Evolutionary conservation across 2,888 invertebrate genomes (phyloP).

Genomic region (Odontomyia ornata): DNA sequence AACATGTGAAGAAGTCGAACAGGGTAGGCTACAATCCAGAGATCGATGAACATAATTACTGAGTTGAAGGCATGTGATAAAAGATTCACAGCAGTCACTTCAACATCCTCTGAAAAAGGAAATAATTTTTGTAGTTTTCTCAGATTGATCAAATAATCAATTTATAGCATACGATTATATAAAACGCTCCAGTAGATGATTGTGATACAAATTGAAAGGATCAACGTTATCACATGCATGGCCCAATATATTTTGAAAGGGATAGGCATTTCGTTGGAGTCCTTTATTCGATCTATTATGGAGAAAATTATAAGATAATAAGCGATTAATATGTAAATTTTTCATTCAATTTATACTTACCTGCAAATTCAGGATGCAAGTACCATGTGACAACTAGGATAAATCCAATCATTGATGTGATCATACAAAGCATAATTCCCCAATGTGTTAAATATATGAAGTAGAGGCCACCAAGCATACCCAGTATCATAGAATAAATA

Average conservation of each 20-base stretch:
- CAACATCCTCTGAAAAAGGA: conserved; percentile 66
- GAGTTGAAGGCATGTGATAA: conserved; percentile 81
- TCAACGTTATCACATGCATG: conserved; percentile 72
- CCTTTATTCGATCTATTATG: conserved; percentile 59
- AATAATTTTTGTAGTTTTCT: background rate
- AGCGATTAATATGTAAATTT: background rate
- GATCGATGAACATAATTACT: conserved; percentile 75
- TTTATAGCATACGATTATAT: conserved; percentile 56
- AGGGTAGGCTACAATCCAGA: conserved; percentile 77
- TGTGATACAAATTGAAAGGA: conserved; percentile 75
- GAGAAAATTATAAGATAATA: background rate
- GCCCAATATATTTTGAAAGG: conserved; percentile 74
- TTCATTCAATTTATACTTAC: conserved; percentile 52
- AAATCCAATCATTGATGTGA: conserved; percentile 60
- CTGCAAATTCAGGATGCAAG: conserved; percentile 61
- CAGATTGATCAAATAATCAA: background rate
- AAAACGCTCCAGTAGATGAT: conserved; percentile 75
- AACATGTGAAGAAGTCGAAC: conserved; percentile 72
- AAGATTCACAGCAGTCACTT: conserved; percentile 73
- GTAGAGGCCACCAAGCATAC: conserved; percentile 55
- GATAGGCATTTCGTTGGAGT: conserved; percentile 58
- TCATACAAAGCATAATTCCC: conserved; percentile 62
- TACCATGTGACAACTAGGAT: conserved; percentile 61
- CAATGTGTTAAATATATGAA: conserved; percentile 64
- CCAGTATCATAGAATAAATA: conserved; percentile 58